Evolutionary conservation across 2,113 vertebrate species (phyloP).

Genomic region (Echinops telfairi): DNA sequence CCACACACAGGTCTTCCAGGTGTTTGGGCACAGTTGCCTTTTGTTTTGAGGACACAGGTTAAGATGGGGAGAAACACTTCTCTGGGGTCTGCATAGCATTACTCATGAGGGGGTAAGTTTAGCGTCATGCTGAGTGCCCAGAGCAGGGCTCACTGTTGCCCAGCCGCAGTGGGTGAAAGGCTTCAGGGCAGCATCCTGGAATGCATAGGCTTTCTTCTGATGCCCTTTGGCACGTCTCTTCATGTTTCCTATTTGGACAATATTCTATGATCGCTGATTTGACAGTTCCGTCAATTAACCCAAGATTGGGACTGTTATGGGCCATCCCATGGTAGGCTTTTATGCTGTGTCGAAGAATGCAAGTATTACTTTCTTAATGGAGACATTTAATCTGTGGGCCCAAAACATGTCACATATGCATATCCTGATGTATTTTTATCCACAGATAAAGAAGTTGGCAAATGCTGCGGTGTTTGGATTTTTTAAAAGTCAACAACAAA

Average conservation of each 20-base stretch:
- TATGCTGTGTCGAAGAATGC: constrained; percentile 13
- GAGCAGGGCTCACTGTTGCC: not conserved
- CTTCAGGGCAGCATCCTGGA: not conserved
- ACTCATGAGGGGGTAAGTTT: not conserved
- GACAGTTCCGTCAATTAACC: not conserved
- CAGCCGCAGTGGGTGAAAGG: no score
- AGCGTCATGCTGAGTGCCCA: no score
- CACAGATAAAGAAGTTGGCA: constrained; percentile 38
- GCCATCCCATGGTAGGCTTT: not conserved
- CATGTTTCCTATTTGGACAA: not conserved
- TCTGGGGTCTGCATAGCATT: not conserved
- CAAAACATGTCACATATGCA: not conserved
- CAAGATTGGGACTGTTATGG: not conserved
- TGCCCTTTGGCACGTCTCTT: not conserved
- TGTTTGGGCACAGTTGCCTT: not conserved
- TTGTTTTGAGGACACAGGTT: not conserved
- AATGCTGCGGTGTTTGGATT: constrained; percentile 20
- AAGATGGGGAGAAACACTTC: not conserved
- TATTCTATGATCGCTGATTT: constrained; percentile 26
- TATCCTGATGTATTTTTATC: constrained; percentile 9
- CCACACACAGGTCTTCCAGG: not conserved
- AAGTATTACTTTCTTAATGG: constrained; percentile 20
- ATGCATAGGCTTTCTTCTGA: not conserved
- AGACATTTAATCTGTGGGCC: not conserved
- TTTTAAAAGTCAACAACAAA: constrained; percentile 39